phyloP scores from a whole-genome alignment of 2,113 vertebrate genomes.

The Arizona elegans region DNA sequence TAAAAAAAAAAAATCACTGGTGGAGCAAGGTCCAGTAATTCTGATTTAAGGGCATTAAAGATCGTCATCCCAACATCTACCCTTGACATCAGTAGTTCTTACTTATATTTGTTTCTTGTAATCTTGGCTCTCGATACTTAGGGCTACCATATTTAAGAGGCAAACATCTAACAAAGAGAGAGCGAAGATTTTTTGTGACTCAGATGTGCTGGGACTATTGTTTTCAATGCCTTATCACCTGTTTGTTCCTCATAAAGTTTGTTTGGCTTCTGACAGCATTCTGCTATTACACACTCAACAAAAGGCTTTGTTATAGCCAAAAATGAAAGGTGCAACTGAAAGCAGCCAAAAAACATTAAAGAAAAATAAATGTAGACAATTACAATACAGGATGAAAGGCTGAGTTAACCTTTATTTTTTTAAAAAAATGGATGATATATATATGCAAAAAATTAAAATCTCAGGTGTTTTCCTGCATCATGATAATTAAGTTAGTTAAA shows the following conservation, averaged over 20 bases:
- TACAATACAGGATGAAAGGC: neutral
- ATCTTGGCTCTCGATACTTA: neutral
- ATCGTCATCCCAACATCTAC: neutral
- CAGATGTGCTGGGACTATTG: neutral
- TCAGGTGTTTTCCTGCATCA: too few species aligned
- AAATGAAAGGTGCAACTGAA: neutral
- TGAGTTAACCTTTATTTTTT: too few species aligned
- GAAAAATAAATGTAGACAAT: neutral
- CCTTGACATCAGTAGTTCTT: neutral
- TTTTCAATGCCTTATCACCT: neutral
- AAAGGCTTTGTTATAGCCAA: neutral
- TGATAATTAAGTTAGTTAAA: too few species aligned
- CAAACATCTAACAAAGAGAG: neutral
- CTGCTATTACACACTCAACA: neutral
- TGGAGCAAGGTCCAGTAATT: neutral
- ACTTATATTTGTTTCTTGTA: neutral
- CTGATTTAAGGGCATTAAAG: neutral
- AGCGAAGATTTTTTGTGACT: neutral
- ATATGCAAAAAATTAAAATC: too few species aligned
- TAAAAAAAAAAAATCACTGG: neutral
- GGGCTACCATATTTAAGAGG: neutral
- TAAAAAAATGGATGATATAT: too few species aligned
- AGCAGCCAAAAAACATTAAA: neutral
- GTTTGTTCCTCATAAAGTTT: neutral
- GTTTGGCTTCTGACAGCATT: neutral